Evolutionary conservation across 1,140 invertebrate species (phyloP), one percentile per base, ranked within the genome.

Genomic region (Hylaeus anthracinus): DNA sequence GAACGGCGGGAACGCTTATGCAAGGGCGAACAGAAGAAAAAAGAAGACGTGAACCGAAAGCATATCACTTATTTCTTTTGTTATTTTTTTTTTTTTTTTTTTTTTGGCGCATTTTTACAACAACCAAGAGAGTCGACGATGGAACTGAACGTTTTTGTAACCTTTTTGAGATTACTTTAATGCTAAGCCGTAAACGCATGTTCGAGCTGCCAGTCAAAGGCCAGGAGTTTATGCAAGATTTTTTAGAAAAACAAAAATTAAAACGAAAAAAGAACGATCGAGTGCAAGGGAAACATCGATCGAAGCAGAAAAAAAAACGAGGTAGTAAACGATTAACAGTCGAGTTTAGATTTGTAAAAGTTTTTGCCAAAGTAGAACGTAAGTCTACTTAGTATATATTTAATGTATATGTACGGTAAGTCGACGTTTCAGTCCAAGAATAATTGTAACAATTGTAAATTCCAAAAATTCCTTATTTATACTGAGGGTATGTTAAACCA

Each of bases 401-500:
- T 85, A 89, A 83, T 86, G 74, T 88, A 82, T 84, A 79, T 90
- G 84, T 89, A 90, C 69, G 72, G 89, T 89, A 88, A 89, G 84
- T 81, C 60, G 64, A 65, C 55, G 76, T 87, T 88, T 78, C 73
- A 85, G 86, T 88, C 82, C 79, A 81, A 69, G 83, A 72, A 88
- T 85, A 82, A 79, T n/a, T 87, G 81, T 85, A 89, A 82, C 67
- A 89, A 90, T 90, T 91, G 88, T 91, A 91, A 84, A 91, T 91
- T 87, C 82, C 58, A 86, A 55, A 81, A 85, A 86, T 78, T 87
- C 64, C 55, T 81, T 79, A 78, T 86, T 82, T 82, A 83, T 88
- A 81, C 72, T 53, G 67, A 88, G 79, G 51, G 60, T 80, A 80
- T 82, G 79, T 72, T 74, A 83, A 76, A 83, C 79, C 86, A 58